Conservation (phyloP, 1,140 invertebrate genomes). For the Diachasmimorpha longicaudata region DNA sequence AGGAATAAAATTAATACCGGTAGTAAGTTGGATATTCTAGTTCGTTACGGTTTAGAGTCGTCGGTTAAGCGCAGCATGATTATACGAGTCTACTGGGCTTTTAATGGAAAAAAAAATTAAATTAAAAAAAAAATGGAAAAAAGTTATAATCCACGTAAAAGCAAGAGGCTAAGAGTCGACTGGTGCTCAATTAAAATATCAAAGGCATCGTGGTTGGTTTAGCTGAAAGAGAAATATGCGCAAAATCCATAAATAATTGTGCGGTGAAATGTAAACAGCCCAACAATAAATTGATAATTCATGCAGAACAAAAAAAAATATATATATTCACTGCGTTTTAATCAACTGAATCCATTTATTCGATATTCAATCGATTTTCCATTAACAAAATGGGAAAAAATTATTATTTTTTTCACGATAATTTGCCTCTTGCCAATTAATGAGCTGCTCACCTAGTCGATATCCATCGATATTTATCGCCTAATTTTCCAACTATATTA, state of each 20-base stretch:
- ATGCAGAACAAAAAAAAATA: not conserved
- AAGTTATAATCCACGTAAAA: constrained; percentile 13
- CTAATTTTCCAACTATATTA: not conserved
- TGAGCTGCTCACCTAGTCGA: not conserved
- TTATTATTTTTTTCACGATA: not conserved
- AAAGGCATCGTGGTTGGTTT: not conserved
- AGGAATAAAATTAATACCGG: constrained; percentile 5
- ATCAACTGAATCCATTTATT: not conserved
- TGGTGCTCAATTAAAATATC: constrained; percentile 8
- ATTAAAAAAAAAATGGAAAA: not conserved
- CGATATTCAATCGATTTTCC: not conserved
- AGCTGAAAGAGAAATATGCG: constrained; percentile 6
- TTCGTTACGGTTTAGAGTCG: constrained; percentile 8
- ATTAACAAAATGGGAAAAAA: not conserved
- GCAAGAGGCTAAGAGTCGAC: not conserved
- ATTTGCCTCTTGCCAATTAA: not conserved
- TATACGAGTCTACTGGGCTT: not conserved
- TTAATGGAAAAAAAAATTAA: constrained; percentile 3
- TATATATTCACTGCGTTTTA: not conserved
- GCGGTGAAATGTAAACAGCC: not conserved
- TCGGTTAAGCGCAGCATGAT: constrained; percentile 2
- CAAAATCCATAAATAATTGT: constrained; percentile 24
- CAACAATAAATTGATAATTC: constrained; percentile 14
- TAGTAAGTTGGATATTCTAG: constrained; percentile 5
- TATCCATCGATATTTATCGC: no score